Conservation (phyloP, 2,797 vertebrate species). For the Fratercula arctica region DNA sequence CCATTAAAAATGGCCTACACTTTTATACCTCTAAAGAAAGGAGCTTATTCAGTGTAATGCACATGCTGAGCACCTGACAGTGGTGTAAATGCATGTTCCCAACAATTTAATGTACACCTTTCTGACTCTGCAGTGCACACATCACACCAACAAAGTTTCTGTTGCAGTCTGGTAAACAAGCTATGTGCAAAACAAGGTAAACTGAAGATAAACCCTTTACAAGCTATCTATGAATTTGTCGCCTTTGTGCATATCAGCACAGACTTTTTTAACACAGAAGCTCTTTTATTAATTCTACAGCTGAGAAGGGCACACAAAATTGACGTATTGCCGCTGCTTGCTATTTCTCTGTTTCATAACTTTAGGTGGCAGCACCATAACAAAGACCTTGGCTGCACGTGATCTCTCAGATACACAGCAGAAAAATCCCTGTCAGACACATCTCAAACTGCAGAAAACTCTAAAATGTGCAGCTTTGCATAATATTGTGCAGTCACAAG, state of each 20-base stretch:
- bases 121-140: background rate
- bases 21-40: background rate
- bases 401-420: background rate
- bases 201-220: background rate
- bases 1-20: background rate
- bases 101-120: background rate
- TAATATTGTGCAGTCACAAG: background rate
- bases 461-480: background rate
- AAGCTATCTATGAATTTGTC: background rate
- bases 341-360: background rate
- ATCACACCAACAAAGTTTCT: background rate
- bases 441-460: background rate
- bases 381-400: background rate
- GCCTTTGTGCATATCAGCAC: background rate
- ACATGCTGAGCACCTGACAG: background rate
- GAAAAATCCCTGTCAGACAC: background rate
- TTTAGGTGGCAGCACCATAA: background rate
- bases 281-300: background rate
- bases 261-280: background rate
- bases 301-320: background rate
- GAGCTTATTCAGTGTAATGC: background rate
- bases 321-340: background rate
- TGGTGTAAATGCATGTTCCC: background rate
- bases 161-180: background rate
- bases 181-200: background rate